Evolutionary conservation across 2,113 vertebrate species (phyloP), one percentile per base, ranked within the genome.

Genomic region (Melanerpes aurifrons): DNA sequence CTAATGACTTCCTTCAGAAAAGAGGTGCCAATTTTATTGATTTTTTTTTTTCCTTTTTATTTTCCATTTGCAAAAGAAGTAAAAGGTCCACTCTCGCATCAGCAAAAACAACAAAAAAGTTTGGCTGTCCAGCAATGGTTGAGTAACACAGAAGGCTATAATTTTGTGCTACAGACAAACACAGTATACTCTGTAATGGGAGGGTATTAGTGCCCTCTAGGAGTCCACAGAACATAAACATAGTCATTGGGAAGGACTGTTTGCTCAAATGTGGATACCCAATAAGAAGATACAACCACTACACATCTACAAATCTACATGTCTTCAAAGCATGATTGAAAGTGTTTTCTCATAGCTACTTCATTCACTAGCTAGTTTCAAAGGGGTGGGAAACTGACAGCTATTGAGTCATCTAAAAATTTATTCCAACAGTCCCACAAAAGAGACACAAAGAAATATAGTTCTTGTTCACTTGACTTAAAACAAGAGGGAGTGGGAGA

Each of bases 1-100:
- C 87, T 97, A 95, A 96, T 91, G 75, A 95, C 86, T 97, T 97
- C 97, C 96, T 94, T 69, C 68, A 71, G 47, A 96, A 95, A 81
- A 96, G 79, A 92, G 74, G 24, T 32, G 57, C 21, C 76, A 92
- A 57, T 6, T 32, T 81, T 66, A 7, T 67, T 37, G 37, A 24
- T 13, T 50, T 26, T 56, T 66, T 45, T 25, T 63, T 62, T 12
- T 37, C 40, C 40, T 40, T 47, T 21, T 19, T 48, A 18, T 21
- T 28, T 15, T 74, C 57, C 70, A 63, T 85, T 86, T 93, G 72
- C 31, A 58, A 35, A 93, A 84, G 56, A 75, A 86, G 61, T 45
- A 53, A 67, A 90, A 95, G 25, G 31, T 59, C 93, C 59, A 8
- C 50, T 84, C 88, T 79, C 74, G 59, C 53, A 78, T 35, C 75